Evolutionary conservation across 1,140 invertebrate genomes (phyloP).

Genomic region (Cyrtorhinus lividipennis): DNA sequence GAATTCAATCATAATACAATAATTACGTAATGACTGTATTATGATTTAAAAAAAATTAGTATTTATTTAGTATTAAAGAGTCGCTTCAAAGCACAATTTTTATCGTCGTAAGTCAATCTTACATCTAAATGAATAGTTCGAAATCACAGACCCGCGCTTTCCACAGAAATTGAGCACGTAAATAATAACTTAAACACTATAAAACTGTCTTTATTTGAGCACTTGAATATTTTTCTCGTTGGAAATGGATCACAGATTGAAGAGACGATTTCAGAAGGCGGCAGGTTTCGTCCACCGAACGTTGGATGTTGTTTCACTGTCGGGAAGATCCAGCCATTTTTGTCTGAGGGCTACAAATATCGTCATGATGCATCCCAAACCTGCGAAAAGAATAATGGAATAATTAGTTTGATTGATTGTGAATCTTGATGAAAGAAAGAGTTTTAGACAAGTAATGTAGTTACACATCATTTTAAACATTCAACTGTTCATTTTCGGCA

Average conservation of each 20-base stretch:
- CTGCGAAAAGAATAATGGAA: neutral
- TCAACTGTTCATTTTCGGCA: too few species aligned
- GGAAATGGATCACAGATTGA: neutral
- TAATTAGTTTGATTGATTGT: neutral
- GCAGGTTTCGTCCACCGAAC: slow-evolving; percentile 1
- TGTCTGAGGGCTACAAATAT: neutral
- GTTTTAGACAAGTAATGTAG: neutral
- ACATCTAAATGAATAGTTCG: too few species aligned
- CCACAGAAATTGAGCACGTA: too few species aligned
- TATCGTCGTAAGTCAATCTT: too few species aligned
- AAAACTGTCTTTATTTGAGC: neutral
- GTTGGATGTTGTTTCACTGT: neutral
- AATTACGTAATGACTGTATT: too few species aligned
- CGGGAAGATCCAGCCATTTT: neutral
- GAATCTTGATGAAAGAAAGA: neutral
- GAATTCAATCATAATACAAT: too few species aligned
- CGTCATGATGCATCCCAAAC: neutral
- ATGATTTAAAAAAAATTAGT: too few species aligned
- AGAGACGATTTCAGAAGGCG: neutral
- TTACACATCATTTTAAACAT: neutral
- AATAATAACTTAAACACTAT: too few species aligned
- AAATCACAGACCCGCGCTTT: too few species aligned
- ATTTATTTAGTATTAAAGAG: too few species aligned
- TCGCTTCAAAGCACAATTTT: too few species aligned
- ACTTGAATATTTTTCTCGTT: neutral